Evolutionary conservation across 2,113 vertebrate species (phyloP).

Genomic region (Rhabdornis inornatus): DNA sequence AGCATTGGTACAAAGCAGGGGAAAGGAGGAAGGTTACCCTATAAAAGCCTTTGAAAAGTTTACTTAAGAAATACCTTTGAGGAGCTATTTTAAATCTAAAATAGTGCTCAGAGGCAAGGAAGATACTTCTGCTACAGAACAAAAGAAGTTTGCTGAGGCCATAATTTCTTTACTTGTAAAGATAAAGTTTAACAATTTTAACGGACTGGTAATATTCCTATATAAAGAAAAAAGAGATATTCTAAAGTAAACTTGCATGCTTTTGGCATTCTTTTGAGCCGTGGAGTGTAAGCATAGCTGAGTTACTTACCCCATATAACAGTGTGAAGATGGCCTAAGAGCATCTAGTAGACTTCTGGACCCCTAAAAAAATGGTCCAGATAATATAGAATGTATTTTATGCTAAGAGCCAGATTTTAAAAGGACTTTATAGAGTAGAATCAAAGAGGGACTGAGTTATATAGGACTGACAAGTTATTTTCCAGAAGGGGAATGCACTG

Average conservation of each 20-base stretch:
- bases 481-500: neutral
- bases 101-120: neutral
- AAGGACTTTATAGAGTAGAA: neutral
- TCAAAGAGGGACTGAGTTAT: neutral
- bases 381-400: neutral
- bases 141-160: neutral
- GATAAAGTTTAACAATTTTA: neutral
- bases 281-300: neutral
- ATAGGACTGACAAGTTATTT: neutral
- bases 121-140: neutral
- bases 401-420: neutral
- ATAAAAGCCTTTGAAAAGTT: neutral
- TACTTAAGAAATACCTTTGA: conserved; percentile 4
- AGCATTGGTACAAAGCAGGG: neutral
- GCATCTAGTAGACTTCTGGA: neutral
- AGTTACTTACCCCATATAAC: neutral
- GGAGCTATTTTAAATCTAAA: neutral
- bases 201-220: neutral
- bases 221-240: neutral
- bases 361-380: neutral
- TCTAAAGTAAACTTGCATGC: neutral
- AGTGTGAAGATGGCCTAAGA: neutral
- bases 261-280: neutral
- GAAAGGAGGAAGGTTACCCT: neutral
- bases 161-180: neutral